phyloP scores from a whole-genome alignment of 1,140 invertebrate genomes.

The Atta colombica region DNA sequence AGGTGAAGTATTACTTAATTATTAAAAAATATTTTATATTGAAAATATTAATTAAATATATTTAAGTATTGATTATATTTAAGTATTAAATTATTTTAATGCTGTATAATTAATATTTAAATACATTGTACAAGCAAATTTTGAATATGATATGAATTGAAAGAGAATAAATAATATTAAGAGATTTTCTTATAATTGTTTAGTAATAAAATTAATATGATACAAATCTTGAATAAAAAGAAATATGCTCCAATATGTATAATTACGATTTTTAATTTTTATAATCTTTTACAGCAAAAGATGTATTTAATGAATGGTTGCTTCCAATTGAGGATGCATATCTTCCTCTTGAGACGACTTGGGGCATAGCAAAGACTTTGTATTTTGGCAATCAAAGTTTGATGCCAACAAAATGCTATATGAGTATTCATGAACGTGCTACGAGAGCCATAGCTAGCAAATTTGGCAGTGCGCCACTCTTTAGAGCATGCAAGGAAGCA shows the following conservation, averaged over 20 bases:
- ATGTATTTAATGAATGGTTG: slow-evolving; percentile 92
- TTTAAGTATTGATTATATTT: slow-evolving; percentile 4
- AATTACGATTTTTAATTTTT: slow-evolving; percentile 15
- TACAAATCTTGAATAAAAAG: not conserved
- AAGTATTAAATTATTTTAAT: not conserved
- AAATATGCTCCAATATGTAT: not conserved
- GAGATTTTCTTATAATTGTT: not conserved
- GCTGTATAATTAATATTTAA: not conserved
- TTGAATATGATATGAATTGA: not conserved
- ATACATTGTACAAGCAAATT: not conserved
- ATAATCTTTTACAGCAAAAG: slow-evolving; percentile 80
- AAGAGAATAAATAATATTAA: not conserved
- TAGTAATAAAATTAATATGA: not conserved
- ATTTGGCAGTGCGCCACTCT: slow-evolving; percentile 90
- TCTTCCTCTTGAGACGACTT: slow-evolving; percentile 92
- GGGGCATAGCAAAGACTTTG: slow-evolving; percentile 94
- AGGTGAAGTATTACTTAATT: not conserved
- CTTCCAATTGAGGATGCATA: slow-evolving; percentile 91
- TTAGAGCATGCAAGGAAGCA: slow-evolving; percentile 89
- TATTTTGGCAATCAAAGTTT: slow-evolving; percentile 93
- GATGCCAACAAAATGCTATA: slow-evolving; percentile 92
- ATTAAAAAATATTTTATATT: not conserved
- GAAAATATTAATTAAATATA: not conserved
- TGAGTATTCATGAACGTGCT: slow-evolving; percentile 91
- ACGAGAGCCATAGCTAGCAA: slow-evolving; percentile 89